Evolutionary conservation across 35 echinoderm and acorn worm species (phyloP).

Genomic region (Acanthaster planci): DNA sequence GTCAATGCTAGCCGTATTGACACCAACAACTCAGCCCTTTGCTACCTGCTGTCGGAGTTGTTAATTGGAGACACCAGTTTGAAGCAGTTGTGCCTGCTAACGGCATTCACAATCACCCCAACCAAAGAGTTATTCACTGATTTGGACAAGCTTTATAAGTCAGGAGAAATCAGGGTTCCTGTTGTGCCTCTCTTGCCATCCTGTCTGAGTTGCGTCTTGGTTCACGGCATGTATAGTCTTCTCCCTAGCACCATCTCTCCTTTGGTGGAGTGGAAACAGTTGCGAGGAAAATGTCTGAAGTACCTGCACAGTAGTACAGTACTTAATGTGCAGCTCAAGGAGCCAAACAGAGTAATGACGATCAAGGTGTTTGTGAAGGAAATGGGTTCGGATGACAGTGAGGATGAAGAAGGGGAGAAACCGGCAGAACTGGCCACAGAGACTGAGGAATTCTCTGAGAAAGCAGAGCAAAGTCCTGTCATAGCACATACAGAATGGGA

Average conservation of each 20-base stretch:
- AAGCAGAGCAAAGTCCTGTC: neutral
- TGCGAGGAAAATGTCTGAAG: neutral
- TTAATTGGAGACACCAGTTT: neutral
- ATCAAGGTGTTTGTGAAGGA: constrained; percentile 4
- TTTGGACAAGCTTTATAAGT: constrained; percentile 5
- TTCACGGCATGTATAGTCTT: neutral
- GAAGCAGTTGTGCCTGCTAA: constrained; percentile 31
- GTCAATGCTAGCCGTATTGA: constrained; percentile 20
- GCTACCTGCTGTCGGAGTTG: neutral
- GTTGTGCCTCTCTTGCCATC: neutral
- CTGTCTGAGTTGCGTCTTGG: neutral
- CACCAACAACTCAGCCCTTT: constrained; percentile 35
- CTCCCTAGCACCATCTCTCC: constrained; percentile 1
- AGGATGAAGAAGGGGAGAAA: neutral
- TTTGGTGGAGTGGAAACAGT: neutral
- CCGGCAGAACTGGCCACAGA: too few species aligned
- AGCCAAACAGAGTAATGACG: neutral
- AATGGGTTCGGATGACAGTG: neutral
- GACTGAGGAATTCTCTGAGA: neutral
- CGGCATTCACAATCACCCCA: constrained; percentile 31
- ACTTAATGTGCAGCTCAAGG: neutral
- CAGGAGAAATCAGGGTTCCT: neutral
- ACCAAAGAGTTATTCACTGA: neutral
- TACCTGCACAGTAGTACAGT: neutral
- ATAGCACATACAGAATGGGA: neutral